Evolutionary conservation across 1,140 invertebrate genomes (phyloP).

Genomic region (Aphelinus certus): DNA sequence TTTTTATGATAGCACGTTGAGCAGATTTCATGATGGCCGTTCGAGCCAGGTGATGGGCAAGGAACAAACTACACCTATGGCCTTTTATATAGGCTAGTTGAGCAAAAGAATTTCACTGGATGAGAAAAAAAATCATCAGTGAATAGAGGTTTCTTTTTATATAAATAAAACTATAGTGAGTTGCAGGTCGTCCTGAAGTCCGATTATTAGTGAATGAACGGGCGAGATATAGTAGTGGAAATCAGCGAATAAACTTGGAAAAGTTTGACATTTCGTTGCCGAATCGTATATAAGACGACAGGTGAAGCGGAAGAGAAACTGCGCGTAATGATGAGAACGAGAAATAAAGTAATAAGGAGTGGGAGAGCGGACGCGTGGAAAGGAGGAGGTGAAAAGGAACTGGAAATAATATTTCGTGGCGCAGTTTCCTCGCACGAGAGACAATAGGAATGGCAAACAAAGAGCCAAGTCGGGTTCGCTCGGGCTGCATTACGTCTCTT

Average conservation of each 20-base stretch:
- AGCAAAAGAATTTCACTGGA: no score
- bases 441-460: conserved; percentile 62
- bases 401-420: conserved; percentile 23
- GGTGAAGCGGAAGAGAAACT: conserved; percentile 2
- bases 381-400: neutral
- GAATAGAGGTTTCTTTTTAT: no score
- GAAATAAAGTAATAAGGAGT: conserved; percentile 8
- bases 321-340: conserved; percentile 26
- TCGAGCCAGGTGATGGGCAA: no score
- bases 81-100: no score
- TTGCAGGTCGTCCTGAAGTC: no score
- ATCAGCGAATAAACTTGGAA: conserved; percentile 10
- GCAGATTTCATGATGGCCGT: no score
- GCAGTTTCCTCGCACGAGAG: conserved; percentile 40
- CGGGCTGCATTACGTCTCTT: conserved; percentile 57
- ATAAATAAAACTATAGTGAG: no score
- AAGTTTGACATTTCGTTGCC: conserved; percentile 10
- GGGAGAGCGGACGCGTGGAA: neutral
- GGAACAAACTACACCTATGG: no score
- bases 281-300: conserved; percentile 11
- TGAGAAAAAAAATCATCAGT: no score
- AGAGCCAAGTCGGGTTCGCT: conserved; percentile 43
- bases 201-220: conserved; percentile 21
- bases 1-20: no score
- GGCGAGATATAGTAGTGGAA: conserved; percentile 4